Evolutionary conservation across 2,113 vertebrate species (phyloP).

Genomic region (Laticauda colubrina): DNA sequence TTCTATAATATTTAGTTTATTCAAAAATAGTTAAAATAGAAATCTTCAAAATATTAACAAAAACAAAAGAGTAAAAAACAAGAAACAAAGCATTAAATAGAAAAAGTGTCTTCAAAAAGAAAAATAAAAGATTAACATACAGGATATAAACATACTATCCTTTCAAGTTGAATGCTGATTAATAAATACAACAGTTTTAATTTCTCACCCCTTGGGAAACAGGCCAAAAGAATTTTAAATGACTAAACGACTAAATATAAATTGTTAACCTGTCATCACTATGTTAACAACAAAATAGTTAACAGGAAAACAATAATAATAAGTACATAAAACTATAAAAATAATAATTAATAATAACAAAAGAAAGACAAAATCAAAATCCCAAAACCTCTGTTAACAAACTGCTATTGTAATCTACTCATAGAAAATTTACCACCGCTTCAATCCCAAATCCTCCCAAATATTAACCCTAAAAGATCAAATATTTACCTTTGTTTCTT

Average conservation of each 20-base stretch:
- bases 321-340: no score
- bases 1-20: neutral
- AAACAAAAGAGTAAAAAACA: neutral
- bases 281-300: neutral
- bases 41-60: neutral
- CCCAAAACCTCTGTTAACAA: no score
- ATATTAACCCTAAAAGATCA: neutral
- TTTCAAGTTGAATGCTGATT: neutral
- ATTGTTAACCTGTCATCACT: no score
- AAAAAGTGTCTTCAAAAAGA: neutral
- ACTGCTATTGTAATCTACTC: no score
- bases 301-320: no score
- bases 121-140: neutral
- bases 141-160: neutral
- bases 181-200: neutral
- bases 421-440: no score
- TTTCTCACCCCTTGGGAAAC: neutral
- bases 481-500: neutral
- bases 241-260: neutral
- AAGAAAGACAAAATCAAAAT: no score
- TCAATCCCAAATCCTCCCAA: no score
- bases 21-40: neutral
- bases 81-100: neutral
- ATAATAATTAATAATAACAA: no score
- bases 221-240: neutral